phyloP scores from a whole-genome alignment of 30 jellyfish, hydroid and myxozoan species.

The Aurelia sp. region DNA sequence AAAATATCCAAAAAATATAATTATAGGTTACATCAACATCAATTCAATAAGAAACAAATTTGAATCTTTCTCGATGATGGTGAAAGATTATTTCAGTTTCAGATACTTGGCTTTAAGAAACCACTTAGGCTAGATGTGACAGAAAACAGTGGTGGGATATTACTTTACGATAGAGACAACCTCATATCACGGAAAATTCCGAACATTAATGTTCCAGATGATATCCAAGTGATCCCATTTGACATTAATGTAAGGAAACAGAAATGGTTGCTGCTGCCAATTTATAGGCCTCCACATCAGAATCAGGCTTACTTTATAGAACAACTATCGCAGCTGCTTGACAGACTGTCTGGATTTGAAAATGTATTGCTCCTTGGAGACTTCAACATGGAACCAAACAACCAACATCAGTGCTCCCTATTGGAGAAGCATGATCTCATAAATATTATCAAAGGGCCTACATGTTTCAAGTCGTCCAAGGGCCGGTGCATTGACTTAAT shows the following conservation, averaged over 20 bases:
- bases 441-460: conserved; percentile 23
- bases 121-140: conserved; percentile 46
- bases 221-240: conserved; percentile 19
- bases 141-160: conserved; percentile 38
- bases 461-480: conserved; percentile 16
- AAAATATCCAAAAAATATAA: conserved; percentile 19
- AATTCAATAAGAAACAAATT: conserved; percentile 39
- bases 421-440: conserved; percentile 1
- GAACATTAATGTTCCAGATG: not conserved
- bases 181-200: conserved; percentile 10
- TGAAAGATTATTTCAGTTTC: conserved; percentile 3
- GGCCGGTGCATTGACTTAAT: conserved; percentile 20
- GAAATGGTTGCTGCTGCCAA: conserved; percentile 8
- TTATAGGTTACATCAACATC: conserved; percentile 30
- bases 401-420: not conserved
- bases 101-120: conserved; percentile 1
- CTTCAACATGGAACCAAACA: conserved; percentile 8
- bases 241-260: conserved; percentile 23
- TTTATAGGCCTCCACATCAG: conserved; percentile 4
- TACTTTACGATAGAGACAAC: conserved; percentile 36
- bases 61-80: conserved; percentile 20
- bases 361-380: conserved; percentile 1
- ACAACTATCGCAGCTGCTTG: not conserved
- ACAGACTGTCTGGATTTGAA: not conserved
- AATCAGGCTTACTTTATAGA: conserved; percentile 1